These are phyloP conservation scores for Stigmatopora nigra DNA, from an alignment of 2,113 vertebrate species.

Conservation along the genomic window DNA sequence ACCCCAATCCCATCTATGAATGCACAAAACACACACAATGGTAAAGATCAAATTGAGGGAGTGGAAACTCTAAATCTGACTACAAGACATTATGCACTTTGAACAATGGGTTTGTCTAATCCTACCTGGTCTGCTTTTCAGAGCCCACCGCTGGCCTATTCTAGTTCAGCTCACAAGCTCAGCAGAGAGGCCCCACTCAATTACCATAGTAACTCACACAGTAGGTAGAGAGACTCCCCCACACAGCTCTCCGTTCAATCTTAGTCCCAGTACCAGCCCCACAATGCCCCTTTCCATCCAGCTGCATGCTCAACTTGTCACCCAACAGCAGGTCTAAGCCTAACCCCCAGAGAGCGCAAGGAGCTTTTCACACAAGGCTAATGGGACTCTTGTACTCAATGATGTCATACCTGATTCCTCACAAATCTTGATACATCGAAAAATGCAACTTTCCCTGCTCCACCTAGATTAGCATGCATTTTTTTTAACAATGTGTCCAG, in stretches of 20 bases:
- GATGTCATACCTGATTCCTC: constrained; percentile 40
- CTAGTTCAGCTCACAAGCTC: constrained; percentile 81
- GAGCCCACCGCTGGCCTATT: constrained; percentile 87
- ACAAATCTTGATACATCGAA: neutral
- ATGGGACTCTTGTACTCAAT: constrained; percentile 7
- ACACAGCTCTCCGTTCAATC: constrained; percentile 49
- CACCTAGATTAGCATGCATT: neutral
- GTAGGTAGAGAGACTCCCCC: constrained; percentile 61
- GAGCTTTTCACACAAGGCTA: constrained; percentile 68
- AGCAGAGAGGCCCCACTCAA: constrained; percentile 87
- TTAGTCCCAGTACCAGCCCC: constrained; percentile 11
- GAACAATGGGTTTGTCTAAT: constrained; percentile 93
- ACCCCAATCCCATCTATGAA: constrained; percentile 21
- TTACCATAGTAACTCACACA: constrained; percentile 97
- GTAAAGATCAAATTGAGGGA: constrained; percentile 47
- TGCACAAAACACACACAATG: constrained; percentile 26
- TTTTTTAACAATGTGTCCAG: neutral
- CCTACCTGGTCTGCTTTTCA: constrained; percentile 96
- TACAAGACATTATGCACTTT: constrained; percentile 93
- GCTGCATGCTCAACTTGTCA: constrained; percentile 22
- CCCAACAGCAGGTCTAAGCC: constrained; percentile 57
- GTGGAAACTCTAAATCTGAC: constrained; percentile 89
- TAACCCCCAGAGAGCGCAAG: constrained; percentile 66
- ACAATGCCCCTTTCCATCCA: constrained; percentile 6
- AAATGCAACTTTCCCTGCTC: neutral